These are phyloP conservation scores for Xyrauchen texanus DNA, from an alignment of 2,113 vertebrate genomes.

Conservation along the genomic window DNA sequence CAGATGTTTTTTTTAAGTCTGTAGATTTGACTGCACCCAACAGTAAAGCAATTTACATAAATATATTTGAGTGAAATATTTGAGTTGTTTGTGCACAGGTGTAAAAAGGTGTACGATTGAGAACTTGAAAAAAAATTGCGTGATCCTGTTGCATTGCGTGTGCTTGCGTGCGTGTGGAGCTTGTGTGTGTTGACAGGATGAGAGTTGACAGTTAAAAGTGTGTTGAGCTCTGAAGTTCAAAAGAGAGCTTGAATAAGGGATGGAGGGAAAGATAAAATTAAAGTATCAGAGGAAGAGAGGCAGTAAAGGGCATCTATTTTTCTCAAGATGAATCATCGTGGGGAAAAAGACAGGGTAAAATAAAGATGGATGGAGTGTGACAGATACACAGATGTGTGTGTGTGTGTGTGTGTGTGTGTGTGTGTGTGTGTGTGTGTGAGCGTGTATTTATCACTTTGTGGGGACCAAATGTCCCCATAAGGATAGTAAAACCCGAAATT, in stretches of 20 bases:
- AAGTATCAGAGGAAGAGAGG: conserved; percentile 18
- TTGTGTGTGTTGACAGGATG: conserved; percentile 21
- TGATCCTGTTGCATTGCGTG: neutral
- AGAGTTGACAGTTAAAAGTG: conserved; percentile 29
- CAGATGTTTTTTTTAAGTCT: too few species aligned
- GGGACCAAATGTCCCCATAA: too few species aligned
- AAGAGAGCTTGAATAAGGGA: conserved; percentile 14
- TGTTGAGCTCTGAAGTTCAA: neutral
- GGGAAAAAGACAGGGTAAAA: neutral
- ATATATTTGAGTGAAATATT: too few species aligned
- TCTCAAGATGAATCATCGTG: conserved; percentile 28
- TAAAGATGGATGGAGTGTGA: conserved; percentile 11
- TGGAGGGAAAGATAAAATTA: conserved; percentile 22
- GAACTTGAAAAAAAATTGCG: neutral
- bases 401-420: neutral
- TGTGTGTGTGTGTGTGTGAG: neutral
- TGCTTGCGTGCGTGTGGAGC: conserved; percentile 7
- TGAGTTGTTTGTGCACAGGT: neutral
- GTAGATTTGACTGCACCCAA: too few species aligned
- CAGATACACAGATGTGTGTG: neutral
- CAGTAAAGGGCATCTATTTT: conserved; percentile 1
- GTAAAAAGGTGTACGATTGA: neutral
- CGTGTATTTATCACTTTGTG: too few species aligned
- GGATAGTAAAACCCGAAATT: too few species aligned
- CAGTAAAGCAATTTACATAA: too few species aligned